These are phyloP conservation scores for Drosophila elegans DNA, from an alignment of 1,140 invertebrate species.

Conservation along the genomic window DNA sequence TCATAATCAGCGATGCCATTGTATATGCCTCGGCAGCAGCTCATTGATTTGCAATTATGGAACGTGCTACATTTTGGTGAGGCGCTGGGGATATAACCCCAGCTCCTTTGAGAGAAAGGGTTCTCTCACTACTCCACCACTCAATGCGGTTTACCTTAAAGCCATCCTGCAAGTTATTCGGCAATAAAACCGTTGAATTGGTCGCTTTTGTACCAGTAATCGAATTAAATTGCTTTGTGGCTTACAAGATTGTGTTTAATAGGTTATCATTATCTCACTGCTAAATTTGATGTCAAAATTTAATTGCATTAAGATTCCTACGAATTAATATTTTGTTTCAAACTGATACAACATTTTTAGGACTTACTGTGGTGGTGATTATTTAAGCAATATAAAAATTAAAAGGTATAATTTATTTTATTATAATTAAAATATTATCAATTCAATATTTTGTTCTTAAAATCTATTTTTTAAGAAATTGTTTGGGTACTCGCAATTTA, in stretches of 20 bases:
- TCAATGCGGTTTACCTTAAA: conserved; percentile 17
- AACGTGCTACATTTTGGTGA: conserved; percentile 59
- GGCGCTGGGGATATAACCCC: conserved; percentile 1
- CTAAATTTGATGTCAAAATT: background rate
- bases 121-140: background rate
- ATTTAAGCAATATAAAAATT: too few relatives aligned
- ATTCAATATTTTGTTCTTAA: too few relatives aligned
- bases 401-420: too few relatives aligned
- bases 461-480: too few relatives aligned
- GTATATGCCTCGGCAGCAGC: conserved; percentile 63
- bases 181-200: conserved; percentile 7
- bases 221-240: conserved; percentile 19
- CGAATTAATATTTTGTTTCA: too few relatives aligned
- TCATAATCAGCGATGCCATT: conserved; percentile 76
- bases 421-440: too few relatives aligned
- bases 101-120: conserved; percentile 10
- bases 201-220: conserved; percentile 8
- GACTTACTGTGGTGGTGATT: too few relatives aligned
- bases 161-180: conserved; percentile 4
- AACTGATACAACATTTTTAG: background rate
- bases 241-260: background rate
- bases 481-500: too few relatives aligned
- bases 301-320: background rate
- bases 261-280: background rate
- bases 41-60: conserved; percentile 83